Evolutionary conservation across 2,113 vertebrate species (phyloP).

Genomic region (Microcebus lehilahytsara): DNA sequence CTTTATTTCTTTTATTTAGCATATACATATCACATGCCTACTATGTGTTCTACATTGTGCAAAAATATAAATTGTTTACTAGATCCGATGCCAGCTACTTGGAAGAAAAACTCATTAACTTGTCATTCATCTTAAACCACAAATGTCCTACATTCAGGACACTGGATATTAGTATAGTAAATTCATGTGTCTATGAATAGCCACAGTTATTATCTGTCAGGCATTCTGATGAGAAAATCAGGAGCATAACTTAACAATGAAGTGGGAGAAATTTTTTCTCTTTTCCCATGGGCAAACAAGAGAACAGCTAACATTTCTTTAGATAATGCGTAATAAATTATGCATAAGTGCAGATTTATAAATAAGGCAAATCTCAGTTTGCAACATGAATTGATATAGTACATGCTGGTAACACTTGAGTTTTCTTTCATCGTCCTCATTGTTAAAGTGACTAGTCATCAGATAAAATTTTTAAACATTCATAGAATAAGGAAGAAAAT

Average conservation of each 20-base stretch:
- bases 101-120: slow-evolving; percentile 62
- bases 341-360: slow-evolving; percentile 59
- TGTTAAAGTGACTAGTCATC: slow-evolving; percentile 28
- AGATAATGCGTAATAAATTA: slow-evolving; percentile 55
- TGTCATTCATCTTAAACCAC: slow-evolving; percentile 40
- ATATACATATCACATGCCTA: neutral
- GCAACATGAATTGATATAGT: slow-evolving; percentile 35
- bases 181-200: slow-evolving; percentile 64
- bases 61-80: slow-evolving; percentile 33
- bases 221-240: slow-evolving; percentile 68
- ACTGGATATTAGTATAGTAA: slow-evolving; percentile 60
- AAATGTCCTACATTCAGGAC: slow-evolving; percentile 46
- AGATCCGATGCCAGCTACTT: neutral
- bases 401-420: slow-evolving; percentile 28
- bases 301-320: slow-evolving; percentile 51
- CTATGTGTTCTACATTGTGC: neutral
- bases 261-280: neutral
- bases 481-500: neutral
- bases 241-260: slow-evolving; percentile 51
- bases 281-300: slow-evolving; percentile 20
- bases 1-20: neutral
- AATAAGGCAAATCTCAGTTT: slow-evolving; percentile 48
- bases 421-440: slow-evolving; percentile 36
- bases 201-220: slow-evolving; percentile 59
- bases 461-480: slow-evolving; percentile 40